Evolutionary conservation across 1,140 invertebrate species (phyloP), one percentile per base, ranked within the genome.

Genomic region (Gonatopus flavifemur): DNA sequence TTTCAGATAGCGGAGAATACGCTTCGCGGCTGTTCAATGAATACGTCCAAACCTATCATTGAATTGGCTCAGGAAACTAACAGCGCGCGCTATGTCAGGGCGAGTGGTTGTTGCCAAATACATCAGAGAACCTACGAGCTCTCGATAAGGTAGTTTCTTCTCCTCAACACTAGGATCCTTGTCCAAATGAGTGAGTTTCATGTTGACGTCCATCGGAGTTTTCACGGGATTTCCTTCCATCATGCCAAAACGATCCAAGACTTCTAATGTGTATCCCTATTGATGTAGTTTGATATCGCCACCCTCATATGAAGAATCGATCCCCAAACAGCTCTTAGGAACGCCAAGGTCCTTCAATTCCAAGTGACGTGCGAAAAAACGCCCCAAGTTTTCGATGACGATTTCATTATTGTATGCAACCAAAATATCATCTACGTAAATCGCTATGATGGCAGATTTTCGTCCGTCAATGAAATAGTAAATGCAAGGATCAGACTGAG

Each of bases 391-490:
- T 3, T 7, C 8, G 1, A 48, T 44, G 41, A 48, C 44, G 6
- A 2, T 55, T 47, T 43, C 38, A 20, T 41, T 13, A 39, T 41
- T 54, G 12, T 47, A 44, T 1, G 41, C 39, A 24, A 56, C 30
- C 3, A 63, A 19, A n/a, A 63, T 44, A 41, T 63, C 57, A 46
- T 66, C 63, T 12, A 66, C 63, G 37, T 58, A 61, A 12, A 59
- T 18, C n/a, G 37, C 36, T 0, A 66, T 7, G 3, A 56, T 45
- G 7, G 56, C 39, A n/a, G 35, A 45, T 7, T 22, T 42, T n/a
- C 42, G 30, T 44, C 30, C 13, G 20, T 48, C 39, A 19, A 35
- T 30, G 8, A 39, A 25, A 8, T 48, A 8, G 13, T 51, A 62
- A 1, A 59, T 40, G 21, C 59, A 62, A 12, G 18, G 30, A 42